A percentile compares a stretch with the other conserved stretches of the same genome.
These are phyloP conservation scores for Peromyscus californicus DNA, from an alignment of 2,113 vertebrate genomes.

Conservation along the genomic window DNA sequence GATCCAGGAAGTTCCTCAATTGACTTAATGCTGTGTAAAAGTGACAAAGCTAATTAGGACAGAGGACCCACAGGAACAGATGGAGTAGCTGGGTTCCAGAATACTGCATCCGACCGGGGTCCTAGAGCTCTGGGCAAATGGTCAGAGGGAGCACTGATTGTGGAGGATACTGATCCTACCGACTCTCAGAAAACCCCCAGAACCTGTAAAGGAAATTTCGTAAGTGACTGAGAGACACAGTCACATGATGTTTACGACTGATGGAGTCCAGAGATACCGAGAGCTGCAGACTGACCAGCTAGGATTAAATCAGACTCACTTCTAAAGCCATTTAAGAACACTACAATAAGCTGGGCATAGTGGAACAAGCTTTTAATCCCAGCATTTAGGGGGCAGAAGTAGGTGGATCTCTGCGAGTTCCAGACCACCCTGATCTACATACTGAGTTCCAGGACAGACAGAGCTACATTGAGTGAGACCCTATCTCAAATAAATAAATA, in stretches of 20 bases:
- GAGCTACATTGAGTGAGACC: neutral
- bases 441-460: neutral
- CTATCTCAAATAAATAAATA: neutral
- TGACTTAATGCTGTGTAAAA: neutral
- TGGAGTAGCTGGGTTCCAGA: neutral
- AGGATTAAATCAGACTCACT: neutral
- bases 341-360: neutral
- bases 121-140: neutral
- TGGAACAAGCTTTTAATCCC: neutral
- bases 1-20: neutral
- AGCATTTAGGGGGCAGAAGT: neutral
- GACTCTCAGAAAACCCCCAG: neutral
- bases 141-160: neutral
- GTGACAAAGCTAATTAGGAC: neutral
- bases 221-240: accelerated
- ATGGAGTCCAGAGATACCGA: neutral
- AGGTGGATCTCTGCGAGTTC: neutral
- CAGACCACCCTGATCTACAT: neutral
- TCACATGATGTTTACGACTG: accelerated
- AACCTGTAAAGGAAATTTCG: too few species aligned
- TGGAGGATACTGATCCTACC: neutral
- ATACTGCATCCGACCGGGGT: neutral
- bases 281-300: neutral
- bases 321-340: neutral
- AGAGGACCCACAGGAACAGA: too few species aligned